Evolutionary conservation across 1,140 invertebrate species (phyloP).

Genomic region (Neodiprion lecontei): DNA sequence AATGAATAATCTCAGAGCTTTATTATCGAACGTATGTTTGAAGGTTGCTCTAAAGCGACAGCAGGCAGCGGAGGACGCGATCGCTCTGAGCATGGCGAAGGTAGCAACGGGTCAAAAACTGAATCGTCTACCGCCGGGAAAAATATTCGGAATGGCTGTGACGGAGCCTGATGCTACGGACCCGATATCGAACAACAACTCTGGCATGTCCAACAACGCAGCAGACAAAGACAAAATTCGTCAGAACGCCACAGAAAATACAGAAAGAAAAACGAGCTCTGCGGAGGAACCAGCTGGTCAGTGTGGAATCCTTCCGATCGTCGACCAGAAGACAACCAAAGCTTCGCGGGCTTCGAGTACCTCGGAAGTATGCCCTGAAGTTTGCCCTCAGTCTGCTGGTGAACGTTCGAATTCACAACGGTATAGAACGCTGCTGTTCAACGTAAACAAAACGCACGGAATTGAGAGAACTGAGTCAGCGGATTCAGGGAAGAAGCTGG

Average conservation of each 20-base stretch:
- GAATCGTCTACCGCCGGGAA: conserved; percentile 85
- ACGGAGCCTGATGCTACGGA: conserved; percentile 66
- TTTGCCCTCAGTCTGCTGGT: background rate
- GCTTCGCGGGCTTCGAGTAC: too few species aligned
- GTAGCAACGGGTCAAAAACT: conserved; percentile 84
- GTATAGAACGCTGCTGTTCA: background rate
- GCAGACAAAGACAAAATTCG: conserved; percentile 57
- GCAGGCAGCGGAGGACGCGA: conserved; percentile 96
- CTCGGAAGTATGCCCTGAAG: too few species aligned
- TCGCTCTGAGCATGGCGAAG: conserved; percentile 90
- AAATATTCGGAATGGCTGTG: conserved; percentile 86
- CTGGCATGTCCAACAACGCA: conserved; percentile 16
- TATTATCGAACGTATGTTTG: conserved; percentile 24
- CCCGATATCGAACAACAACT: conserved; percentile 27
- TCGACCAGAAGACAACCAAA: background rate
- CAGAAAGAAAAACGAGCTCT: conserved; percentile 49
- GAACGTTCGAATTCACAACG: conserved; percentile 19
- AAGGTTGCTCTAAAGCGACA: conserved; percentile 96
- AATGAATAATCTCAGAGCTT: background rate
- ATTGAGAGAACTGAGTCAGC: background rate
- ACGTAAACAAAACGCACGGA: background rate
- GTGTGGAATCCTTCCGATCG: background rate
- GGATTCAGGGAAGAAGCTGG: background rate
- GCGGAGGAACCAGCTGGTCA: conserved; percentile 25
- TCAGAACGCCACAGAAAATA: conserved; percentile 55